Conservation (phyloP, 2,113 vertebrate genomes). For the Antechinus stuartii region DNA sequence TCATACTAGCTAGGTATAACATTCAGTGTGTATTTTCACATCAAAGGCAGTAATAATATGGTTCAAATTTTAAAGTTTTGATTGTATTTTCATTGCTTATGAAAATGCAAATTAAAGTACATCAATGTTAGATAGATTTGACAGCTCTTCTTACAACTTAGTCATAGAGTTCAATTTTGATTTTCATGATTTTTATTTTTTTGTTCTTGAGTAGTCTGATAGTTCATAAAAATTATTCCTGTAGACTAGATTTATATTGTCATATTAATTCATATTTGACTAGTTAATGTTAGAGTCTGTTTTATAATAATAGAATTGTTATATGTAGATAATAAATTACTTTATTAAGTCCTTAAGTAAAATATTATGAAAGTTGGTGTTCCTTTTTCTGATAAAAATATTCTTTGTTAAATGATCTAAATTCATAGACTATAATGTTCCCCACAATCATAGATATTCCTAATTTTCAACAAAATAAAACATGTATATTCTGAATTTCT, state of each 20-base stretch:
- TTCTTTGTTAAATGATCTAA: neutral
- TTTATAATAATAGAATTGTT: neutral
- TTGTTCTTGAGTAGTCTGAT: neutral
- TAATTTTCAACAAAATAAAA: neutral
- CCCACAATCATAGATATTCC: neutral
- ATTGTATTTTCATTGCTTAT: neutral
- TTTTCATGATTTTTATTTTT: neutral
- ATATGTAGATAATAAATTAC: neutral
- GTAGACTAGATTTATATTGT: neutral
- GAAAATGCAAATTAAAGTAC: neutral
- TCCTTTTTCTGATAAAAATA: neutral
- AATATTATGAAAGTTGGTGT: neutral
- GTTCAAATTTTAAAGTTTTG: neutral
- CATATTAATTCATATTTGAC: neutral
- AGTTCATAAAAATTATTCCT: neutral
- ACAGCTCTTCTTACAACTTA: neutral
- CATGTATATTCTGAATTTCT: neutral
- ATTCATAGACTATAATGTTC: neutral
- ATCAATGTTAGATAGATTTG: neutral
- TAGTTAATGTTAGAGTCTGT: neutral
- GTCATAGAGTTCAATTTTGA: neutral
- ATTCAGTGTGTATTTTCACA: neutral
- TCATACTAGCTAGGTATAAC: neutral
- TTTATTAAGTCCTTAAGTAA: neutral
- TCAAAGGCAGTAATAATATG: neutral